Evolutionary conservation across 2,888 invertebrate genomes (phyloP).

Genomic region (Drosophila affinis): DNA sequence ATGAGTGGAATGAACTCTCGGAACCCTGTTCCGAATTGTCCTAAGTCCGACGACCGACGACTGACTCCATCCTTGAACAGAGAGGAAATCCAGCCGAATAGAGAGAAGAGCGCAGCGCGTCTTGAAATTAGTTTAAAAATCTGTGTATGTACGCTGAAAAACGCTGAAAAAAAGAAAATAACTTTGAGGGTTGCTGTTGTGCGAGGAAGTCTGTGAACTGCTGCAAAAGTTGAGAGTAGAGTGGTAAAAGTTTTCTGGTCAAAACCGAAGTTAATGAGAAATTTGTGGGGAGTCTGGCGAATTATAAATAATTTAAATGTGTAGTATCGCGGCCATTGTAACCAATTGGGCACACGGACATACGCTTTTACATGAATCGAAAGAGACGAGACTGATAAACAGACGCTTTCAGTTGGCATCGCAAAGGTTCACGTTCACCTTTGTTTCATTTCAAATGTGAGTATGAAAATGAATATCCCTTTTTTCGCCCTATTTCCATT

Average conservation of each 20-base stretch:
- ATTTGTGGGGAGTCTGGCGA: constrained; percentile 6
- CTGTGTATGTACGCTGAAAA: constrained; percentile 21
- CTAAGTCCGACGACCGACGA: constrained; percentile 46
- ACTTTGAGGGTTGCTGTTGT: constrained; percentile 49
- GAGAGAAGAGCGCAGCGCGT: constrained; percentile 42
- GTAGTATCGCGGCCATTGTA: neutral
- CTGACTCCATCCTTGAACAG: constrained; percentile 24
- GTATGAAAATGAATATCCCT: constrained; percentile 24
- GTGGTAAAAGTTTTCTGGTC: constrained; percentile 20
- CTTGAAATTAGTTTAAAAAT: constrained; percentile 54
- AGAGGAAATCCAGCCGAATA: constrained; percentile 22
- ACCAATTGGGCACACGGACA: neutral
- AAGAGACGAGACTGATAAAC: neutral
- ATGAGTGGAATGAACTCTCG: constrained; percentile 79
- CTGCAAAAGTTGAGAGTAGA: neutral
- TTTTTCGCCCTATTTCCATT: neutral
- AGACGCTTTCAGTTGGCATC: neutral
- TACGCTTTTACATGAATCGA: neutral
- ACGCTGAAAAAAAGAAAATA: constrained; percentile 19
- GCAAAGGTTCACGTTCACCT: neutral
- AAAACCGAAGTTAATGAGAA: constrained; percentile 28
- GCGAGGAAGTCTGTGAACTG: constrained; percentile 8
- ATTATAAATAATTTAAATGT: constrained; percentile 8
- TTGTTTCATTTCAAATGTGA: constrained; percentile 48
- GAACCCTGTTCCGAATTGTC: constrained; percentile 31